Base-by-base conservation (phyloP, 2,113 vertebrate genomes). In the Scartelaos histophorus region DNA sequence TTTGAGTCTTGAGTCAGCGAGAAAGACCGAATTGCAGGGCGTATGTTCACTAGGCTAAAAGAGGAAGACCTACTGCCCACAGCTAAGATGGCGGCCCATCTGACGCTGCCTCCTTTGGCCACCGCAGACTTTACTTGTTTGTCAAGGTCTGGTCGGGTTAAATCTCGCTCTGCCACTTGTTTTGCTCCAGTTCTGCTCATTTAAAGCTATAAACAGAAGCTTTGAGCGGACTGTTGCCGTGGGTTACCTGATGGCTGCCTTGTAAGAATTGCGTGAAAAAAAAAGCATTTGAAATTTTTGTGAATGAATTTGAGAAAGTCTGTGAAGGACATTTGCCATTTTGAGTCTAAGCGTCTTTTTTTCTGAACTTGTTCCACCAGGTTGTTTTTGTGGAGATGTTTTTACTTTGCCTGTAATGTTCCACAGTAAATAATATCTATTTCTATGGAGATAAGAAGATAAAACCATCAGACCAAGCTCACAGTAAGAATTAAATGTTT, bases 1-100 rank as follows among this genome's bases (percentile, higher is more conserved):
- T 61, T 61, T 61, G 51, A 54, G 51, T 54, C 51, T 21, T 54
- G 51, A 54, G 51, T 54, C 51, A 54, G 19, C 7, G 51, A 51
- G 47, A 19, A 16, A 51, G 47, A 17, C 47, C 16, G 17, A 51
- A 21, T 19, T n/a, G 51, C 51, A 11, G 51, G 51, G 19, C n/a
- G 51, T 54, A n/a, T 54, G 49, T 51, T 51, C 49, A 19, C 5
- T 1, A 19, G 19, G 51, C 19, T n/a, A 53, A 53, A 53, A 9
- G 51, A 53, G 51, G 51, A 53, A 7, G 51, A 54, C 51, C 47
- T 16, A 49, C 47, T 49, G 15, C 15, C 5, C 51, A 53, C 51
- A 54, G 7, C n/a, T n/a, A 54, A n/a, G 9, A 54, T 54, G 51
- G 19, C 19, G 16, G 17, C 47, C 17, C 51, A 54, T 54, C 17